Evolutionary conservation across 1,140 invertebrate species (phyloP), one percentile per base, ranked within the genome.

Genomic region (Heliconius congener): DNA sequence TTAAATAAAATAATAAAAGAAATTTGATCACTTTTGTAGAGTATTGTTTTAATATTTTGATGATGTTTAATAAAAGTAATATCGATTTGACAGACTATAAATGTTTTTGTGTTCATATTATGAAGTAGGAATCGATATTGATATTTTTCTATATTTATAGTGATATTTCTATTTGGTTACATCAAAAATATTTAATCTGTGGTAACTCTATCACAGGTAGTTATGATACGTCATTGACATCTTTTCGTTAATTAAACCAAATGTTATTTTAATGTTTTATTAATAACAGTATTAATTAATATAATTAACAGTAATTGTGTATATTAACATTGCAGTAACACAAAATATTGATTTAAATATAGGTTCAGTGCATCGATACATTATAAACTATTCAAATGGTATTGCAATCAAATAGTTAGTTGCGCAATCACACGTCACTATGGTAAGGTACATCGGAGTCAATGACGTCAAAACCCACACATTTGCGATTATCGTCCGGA

Each of bases 341-440:
- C 39, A 72, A 71, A 39, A 42, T n/a, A 72, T 39, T 9, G 27
- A 66, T 9, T 30, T 66, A 27, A 39, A 18, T 72, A 72, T 42
- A 72, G 50, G 34, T 66, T 71, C 75, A 73, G 60, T 81, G 72
- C 78, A 78, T 74, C 37, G 70, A 13, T 50, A 16, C 34, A 81
- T 42, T 73, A 75, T 79, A 74, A 74, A 75, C 37, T 50, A 74
- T 79, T 74, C 37, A 73, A 84, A 77, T 60, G 76, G 82, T 79
- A 79, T 82, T 77, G 79, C 80, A 81, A 81, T 71, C 55, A 34
- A 77, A 72, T 50, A 72, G 73, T 70, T 74, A 13, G 77, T 85
- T 84, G 76, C 76, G 75, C 71, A 87, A 86, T 87, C 84, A 93
- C 34, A 93, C 91, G 57, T 91, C 88, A 80, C 87, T 92, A 23